phyloP scores from a whole-genome alignment of 37 sponge, comb jelly and placozoan genomes.

The Cliona cf. orientalis region DNA sequence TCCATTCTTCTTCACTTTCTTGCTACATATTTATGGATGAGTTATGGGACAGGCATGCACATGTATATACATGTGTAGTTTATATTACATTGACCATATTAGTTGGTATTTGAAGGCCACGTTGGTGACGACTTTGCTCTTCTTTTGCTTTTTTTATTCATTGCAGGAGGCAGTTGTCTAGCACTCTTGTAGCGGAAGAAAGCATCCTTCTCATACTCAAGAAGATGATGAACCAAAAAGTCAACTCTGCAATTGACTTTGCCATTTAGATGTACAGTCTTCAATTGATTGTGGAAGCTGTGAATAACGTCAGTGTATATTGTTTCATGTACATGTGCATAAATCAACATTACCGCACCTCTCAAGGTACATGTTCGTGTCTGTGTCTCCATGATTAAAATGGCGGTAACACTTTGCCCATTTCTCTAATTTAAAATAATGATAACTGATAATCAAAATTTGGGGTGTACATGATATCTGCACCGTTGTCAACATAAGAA shows the following conservation, averaged over 20 bases:
- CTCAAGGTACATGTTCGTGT: slow-evolving; percentile 30
- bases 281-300: slow-evolving; percentile 46
- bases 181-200: slow-evolving; percentile 29
- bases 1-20: background rate
- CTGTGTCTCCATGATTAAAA: slow-evolving; percentile 40
- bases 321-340: background rate
- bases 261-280: slow-evolving; percentile 32
- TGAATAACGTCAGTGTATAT: background rate
- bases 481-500: no score
- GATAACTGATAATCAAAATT: background rate
- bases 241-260: slow-evolving; percentile 47
- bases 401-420: slow-evolving; percentile 34
- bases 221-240: slow-evolving; percentile 13
- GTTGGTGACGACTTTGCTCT: slow-evolving; percentile 17
- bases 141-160: background rate
- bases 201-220: slow-evolving; percentile 31
- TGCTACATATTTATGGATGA: background rate
- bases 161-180: slow-evolving; percentile 4
- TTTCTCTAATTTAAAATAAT: no score
- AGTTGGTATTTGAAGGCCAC: background rate
- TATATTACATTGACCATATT: background rate
- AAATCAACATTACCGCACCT: background rate
- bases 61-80: background rate
- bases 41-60: background rate
- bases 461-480: no score